Evolutionary conservation across 1,140 invertebrate genomes (phyloP).

Genomic region (Cydia fagiglandana): DNA sequence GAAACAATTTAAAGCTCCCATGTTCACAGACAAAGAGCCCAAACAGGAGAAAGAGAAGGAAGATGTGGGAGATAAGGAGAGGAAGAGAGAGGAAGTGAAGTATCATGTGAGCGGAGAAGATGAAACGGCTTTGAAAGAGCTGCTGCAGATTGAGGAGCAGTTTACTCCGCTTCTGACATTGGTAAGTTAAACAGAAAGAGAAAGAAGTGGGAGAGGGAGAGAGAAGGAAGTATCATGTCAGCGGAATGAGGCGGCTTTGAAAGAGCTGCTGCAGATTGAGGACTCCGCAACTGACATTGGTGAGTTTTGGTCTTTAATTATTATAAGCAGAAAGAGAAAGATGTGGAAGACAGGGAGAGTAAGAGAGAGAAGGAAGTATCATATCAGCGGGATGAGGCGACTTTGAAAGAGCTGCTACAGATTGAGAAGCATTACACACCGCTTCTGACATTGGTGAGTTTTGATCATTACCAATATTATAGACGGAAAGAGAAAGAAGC

Average conservation of each 20-base stretch:
- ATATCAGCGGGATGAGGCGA: slow-evolving; percentile 39
- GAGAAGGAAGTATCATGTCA: no score
- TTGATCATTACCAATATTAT: not conserved
- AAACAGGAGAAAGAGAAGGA: slow-evolving; percentile 34
- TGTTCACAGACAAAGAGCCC: slow-evolving; percentile 35
- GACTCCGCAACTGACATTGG: no score
- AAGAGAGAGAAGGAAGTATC: slow-evolving; percentile 32
- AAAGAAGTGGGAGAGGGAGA: no score
- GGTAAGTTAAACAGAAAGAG: slow-evolving; percentile 50
- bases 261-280: no score
- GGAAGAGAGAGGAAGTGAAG: slow-evolving; percentile 32
- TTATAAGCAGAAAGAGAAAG: slow-evolving; percentile 26
- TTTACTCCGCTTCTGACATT: slow-evolving; percentile 53
- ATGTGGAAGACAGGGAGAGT: slow-evolving; percentile 39
- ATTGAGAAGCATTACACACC: slow-evolving; percentile 62
- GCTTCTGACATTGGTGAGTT: slow-evolving; percentile 54
- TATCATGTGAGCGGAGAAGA: slow-evolving; percentile 35
- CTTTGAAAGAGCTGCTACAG: not conserved
- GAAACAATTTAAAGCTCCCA: slow-evolving; percentile 25
- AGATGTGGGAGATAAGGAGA: slow-evolving; percentile 41
- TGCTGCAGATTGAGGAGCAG: slow-evolving; percentile 58
- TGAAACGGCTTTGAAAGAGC: slow-evolving; percentile 44
- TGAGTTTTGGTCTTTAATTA: no score
- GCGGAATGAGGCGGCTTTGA: no score
- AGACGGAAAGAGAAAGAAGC: slow-evolving; percentile 21